Base-by-base conservation (phyloP, 2,797 vertebrate species). In the Alfaro cultratus region DNA sequence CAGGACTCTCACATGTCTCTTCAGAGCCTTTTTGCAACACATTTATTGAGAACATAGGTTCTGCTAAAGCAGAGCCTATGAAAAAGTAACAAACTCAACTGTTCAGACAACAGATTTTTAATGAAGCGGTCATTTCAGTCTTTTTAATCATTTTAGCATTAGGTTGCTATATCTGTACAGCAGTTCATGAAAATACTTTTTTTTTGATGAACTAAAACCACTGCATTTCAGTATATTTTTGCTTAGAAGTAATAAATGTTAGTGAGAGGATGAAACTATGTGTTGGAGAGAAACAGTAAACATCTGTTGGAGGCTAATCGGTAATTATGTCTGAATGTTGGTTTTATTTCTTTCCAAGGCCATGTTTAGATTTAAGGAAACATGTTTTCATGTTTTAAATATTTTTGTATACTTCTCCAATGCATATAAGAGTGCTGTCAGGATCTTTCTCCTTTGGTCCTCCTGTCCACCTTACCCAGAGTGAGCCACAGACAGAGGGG, bases 401-500 rank as follows among this genome's bases (percentile, higher is more conserved):
- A 8, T n/a, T 10, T 71, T n/a, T n/a, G 26, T 1, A 70, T 43
- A 7, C n/a, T 70, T 70, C 39, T n/a, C 23, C 39, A 2, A 1
- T 70, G 10, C 23, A 6, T 16, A 13, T 16, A 15, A 49, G 41
- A 41, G 85, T 85, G 84, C 90, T 57, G 85, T 83, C 84, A 73
- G 80, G 73, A 46, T 41, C 81, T 74, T 36, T 71, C 21, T 53
- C 34, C 55, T 82, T 75, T 73, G 72, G 46, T 45, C 71, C 73
- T 71, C 81, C 73, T 31, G 4, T 80, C 88, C 89, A 83, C 83
- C 5, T 21, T 9, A 67, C 74, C 90, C 94, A 90, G 89, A 83
- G 86, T 72, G 64, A 88, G 93, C 90, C 87, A 80, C 82, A 89
- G 83, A 87, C 90, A 91, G 83, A 88, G 85, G 86, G 83, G 80